Base-by-base conservation (phyloP, 2,113 vertebrate species). In the Ictalurus furcatus region DNA sequence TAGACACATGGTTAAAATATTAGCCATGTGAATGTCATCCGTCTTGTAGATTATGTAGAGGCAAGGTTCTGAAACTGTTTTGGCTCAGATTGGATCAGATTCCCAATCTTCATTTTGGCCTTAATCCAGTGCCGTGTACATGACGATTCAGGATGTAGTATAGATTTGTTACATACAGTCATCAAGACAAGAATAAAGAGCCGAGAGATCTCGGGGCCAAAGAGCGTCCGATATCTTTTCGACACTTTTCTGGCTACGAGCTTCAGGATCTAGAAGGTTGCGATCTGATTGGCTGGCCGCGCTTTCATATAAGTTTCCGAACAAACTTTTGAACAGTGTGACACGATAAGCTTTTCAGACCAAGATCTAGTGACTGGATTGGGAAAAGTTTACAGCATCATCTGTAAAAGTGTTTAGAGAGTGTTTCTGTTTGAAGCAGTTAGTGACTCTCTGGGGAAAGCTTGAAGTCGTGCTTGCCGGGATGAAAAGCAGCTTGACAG, bases 401-500 rank as follows among this genome's bases (percentile, higher is more conserved):
- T 23, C 37, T 74, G 28, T 54, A 79, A 80, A 80, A 82, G 79
- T 82, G 79, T 82, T 59, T 2, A 11, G 79, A 82, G 19, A 59
- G 79, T 11, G 54, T 59, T 59, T 82, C 21, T 81, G 1, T 56
- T 78, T 81, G n/a, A 59, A 59, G 54, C 79, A 82, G 28, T 81
- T 58, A 58, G n/a, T 30, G 79, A 81, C 2, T 56, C 78, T 56
- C 52, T 19, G 1, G 78, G 78, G 78, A 30, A 58, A 81, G 54
- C 30, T 82, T 21, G 30, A 58, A 82, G 54, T 82, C 34, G 0
- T n/a, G 79, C 54, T 81, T 82, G 79, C 54, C 19, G 9, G 79
- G n/a, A 82, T 82, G 79, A 59, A 82, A 82, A 40, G 30, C 56
- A 83, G 56, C 34, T 37, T 37, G 19, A 61, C 81, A 40, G 81